These are phyloP conservation scores for Bombus confusus DNA, from an alignment of 1,140 invertebrate genomes.

Conservation along the genomic window DNA sequence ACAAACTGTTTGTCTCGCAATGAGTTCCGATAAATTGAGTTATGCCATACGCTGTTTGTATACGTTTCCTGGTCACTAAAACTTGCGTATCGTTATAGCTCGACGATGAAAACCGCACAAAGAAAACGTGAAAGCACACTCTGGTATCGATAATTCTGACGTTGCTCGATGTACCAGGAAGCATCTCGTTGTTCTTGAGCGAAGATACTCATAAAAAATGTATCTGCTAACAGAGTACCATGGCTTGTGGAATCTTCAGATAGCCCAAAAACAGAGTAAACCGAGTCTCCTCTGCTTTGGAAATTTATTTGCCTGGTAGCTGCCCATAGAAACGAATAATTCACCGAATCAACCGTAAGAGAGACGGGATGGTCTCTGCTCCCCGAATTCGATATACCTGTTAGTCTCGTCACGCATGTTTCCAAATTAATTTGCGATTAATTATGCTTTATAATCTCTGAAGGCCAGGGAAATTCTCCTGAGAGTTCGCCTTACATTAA, in stretches of 20 bases:
- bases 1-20: no score
- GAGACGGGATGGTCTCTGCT: no score
- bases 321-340: neutral
- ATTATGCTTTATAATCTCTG: neutral
- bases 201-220: conserved; percentile 30
- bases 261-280: neutral
- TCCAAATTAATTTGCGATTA: conserved; percentile 16
- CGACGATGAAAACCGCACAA: neutral
- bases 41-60: neutral
- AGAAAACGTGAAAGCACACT: neutral
- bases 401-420: neutral
- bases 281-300: neutral
- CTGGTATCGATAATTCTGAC: conserved; percentile 11
- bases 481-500: neutral
- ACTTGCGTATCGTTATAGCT: no score
- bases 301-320: neutral
- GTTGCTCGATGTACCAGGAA: neutral
- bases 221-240: neutral
- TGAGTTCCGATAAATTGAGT: no score
- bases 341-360: neutral
- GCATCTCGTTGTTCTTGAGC: neutral
- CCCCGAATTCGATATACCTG: neutral
- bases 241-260: neutral
- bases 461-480: neutral
- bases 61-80: neutral